phyloP scores from a whole-genome alignment of 1,140 invertebrate species.

The Sitodiplosis mosellana region DNA sequence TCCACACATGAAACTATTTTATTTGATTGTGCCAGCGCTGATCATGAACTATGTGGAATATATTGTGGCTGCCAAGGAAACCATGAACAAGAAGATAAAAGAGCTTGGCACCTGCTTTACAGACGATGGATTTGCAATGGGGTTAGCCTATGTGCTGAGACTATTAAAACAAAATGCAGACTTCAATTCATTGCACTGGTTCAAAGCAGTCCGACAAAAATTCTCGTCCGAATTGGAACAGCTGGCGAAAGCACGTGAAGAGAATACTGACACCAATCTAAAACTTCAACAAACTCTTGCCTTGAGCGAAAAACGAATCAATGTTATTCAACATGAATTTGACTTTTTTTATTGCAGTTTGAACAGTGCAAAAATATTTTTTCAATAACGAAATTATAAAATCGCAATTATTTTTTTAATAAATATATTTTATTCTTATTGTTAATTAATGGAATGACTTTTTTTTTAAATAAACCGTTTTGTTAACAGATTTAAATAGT shows the following conservation, averaged over 20 bases:
- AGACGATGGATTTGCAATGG: conserved; percentile 97
- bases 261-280: conserved; percentile 19
- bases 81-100: conserved; percentile 48
- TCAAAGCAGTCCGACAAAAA: conserved; percentile 66
- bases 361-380: conserved; percentile 87
- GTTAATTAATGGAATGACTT: too few relatives aligned
- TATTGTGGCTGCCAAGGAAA: conserved; percentile 80
- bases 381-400: conserved; percentile 30
- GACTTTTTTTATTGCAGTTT: conserved; percentile 78
- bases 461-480: too few relatives aligned
- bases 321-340: conserved; percentile 74
- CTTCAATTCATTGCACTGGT: conserved; percentile 93
- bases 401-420: too few relatives aligned
- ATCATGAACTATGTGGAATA: conserved; percentile 93
- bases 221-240: conserved; percentile 40
- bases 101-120: conserved; percentile 76
- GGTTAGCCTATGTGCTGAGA: conserved; percentile 54
- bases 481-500: too few relatives aligned
- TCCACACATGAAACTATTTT: conserved; percentile 84
- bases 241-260: conserved; percentile 17
- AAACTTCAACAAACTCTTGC: conserved; percentile 85
- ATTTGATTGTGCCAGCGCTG: conserved; percentile 80
- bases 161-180: conserved; percentile 52
- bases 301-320: conserved; percentile 68
- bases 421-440: too few relatives aligned